Evolutionary conservation across 1,140 invertebrate species (phyloP).

Genomic region (Pogonomyrmex californicus): DNA sequence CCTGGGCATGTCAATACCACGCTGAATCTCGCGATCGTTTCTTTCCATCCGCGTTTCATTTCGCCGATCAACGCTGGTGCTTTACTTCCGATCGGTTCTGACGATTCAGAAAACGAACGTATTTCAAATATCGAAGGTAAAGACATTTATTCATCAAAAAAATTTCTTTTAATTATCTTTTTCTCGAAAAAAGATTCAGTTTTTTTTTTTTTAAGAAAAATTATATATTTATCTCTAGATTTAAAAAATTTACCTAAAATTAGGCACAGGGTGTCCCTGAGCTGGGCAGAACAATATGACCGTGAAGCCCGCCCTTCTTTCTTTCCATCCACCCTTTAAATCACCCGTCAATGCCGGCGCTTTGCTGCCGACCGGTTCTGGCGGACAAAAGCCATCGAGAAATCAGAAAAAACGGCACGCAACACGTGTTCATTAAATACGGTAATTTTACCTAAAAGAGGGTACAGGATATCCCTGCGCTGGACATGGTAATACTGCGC

Average conservation of each 20-base stretch:
- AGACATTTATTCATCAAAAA: background rate
- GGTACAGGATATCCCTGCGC: slow-evolving; percentile 89
- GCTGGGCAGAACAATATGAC: slow-evolving; percentile 89
- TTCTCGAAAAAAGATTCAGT: background rate
- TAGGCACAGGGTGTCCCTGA: slow-evolving; percentile 88
- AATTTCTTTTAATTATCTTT: background rate
- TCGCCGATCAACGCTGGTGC: slow-evolving; percentile 88
- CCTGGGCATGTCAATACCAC: slow-evolving; percentile 89
- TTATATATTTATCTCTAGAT: background rate
- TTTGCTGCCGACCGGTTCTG: slow-evolving; percentile 91
- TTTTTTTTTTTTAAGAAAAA: background rate
- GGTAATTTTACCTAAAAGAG: slow-evolving; percentile 84
- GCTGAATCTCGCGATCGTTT: slow-evolving; percentile 78
- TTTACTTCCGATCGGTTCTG: slow-evolving; percentile 91
- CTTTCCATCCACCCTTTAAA: slow-evolving; percentile 83
- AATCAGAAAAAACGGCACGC: slow-evolving; percentile 61
- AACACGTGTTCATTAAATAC: slow-evolving; percentile 43
- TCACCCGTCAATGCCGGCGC: slow-evolving; percentile 89
- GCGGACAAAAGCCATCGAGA: slow-evolving; percentile 63
- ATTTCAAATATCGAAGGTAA: background rate
- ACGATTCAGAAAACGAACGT: slow-evolving; percentile 63
- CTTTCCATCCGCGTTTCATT: slow-evolving; percentile 82
- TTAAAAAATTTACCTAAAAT: slow-evolving; percentile 81
- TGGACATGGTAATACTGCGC: slow-evolving; percentile 88
- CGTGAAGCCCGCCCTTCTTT: slow-evolving; percentile 78